These are phyloP conservation scores for Ephestia elutella DNA, from an alignment of 1,140 invertebrate genomes.

Conservation along the genomic window DNA sequence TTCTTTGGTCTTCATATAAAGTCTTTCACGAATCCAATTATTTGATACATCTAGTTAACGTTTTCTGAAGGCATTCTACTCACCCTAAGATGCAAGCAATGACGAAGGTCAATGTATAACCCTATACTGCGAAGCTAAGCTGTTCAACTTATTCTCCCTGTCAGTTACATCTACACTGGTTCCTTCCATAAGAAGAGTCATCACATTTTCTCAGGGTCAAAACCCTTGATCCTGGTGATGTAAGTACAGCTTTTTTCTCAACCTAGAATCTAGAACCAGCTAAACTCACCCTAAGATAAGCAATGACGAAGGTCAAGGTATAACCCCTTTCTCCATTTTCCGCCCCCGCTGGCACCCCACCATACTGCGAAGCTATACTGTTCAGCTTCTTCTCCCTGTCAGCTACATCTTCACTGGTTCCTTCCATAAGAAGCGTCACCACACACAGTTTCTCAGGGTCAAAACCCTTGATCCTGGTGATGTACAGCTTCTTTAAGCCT, in stretches of 20 bases:
- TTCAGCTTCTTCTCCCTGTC: conserved; percentile 87
- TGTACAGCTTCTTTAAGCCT: conserved; percentile 89
- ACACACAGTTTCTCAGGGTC: conserved; percentile 89
- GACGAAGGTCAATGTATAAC: conserved; percentile 98
- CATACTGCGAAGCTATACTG: conserved; percentile 82
- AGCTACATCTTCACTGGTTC: conserved; percentile 80
- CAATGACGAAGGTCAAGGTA: conserved; percentile 98
- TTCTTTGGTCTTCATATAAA: too few species aligned
- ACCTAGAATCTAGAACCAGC: not conserved
- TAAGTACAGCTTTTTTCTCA: not conserved
- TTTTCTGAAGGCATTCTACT: too few species aligned
- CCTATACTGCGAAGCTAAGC: conserved; percentile 85
- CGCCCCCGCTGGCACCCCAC: conserved; percentile 91
- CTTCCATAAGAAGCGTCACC: conserved; percentile 96
- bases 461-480: conserved; percentile 94
- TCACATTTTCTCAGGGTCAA: conserved; percentile 89
- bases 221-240: conserved; percentile 84
- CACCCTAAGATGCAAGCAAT: conserved; percentile 97
- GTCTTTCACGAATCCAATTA: too few species aligned
- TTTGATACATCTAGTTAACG: too few species aligned
- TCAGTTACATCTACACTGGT: conserved; percentile 79
- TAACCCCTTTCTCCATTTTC: conserved; percentile 97
- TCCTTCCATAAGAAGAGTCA: conserved; percentile 95
- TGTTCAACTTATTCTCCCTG: conserved; percentile 87
- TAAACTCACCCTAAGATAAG: conserved; percentile 90